Evolutionary conservation across 2,113 vertebrate genomes (phyloP).

Genomic region (Cavia porcellus): DNA sequence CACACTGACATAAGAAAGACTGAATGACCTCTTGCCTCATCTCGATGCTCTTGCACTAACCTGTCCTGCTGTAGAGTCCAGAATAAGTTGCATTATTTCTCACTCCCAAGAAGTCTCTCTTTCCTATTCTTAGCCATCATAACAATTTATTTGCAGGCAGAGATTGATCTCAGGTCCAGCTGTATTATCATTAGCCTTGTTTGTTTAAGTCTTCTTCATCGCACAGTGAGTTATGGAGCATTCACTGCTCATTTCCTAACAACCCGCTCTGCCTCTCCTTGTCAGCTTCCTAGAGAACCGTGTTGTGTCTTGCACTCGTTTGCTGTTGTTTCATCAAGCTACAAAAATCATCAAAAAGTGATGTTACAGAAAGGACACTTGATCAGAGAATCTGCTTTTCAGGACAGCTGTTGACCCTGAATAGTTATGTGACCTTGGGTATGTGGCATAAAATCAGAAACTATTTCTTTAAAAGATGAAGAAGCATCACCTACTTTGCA

Average conservation of each 20-base stretch:
- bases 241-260: neutral
- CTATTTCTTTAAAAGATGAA: neutral
- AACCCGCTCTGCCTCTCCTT: neutral
- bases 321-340: neutral
- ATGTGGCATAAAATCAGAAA: neutral
- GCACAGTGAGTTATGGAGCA: neutral
- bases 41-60: neutral
- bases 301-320: too few relatives aligned
- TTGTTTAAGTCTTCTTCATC: neutral
- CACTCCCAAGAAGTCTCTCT: neutral
- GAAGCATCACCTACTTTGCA: neutral
- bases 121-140: neutral
- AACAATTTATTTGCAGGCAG: neutral
- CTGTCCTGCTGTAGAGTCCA: neutral
- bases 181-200: neutral
- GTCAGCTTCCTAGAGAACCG: neutral
- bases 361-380: neutral
- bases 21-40: neutral
- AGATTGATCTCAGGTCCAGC: neutral
- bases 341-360: neutral
- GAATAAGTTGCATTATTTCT: neutral
- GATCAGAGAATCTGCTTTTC: neutral
- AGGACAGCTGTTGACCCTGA: neutral
- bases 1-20: neutral
- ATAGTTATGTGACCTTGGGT: neutral